Evolutionary conservation across 2,797 vertebrate species (phyloP).

Genomic region (Rousettus madagascariensis): DNA sequence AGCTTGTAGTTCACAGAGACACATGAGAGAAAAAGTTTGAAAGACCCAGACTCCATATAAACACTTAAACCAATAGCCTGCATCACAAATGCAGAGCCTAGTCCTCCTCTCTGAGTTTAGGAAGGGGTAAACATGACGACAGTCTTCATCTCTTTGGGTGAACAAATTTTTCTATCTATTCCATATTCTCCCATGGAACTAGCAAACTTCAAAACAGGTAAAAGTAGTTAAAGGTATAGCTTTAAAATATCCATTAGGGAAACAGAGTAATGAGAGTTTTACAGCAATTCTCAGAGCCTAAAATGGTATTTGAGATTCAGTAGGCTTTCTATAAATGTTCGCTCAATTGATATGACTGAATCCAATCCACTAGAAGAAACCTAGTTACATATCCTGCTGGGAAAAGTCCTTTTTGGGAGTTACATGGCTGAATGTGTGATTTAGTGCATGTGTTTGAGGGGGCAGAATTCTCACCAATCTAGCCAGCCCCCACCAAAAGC

Average conservation of each 20-base stretch:
- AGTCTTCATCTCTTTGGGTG: not conserved
- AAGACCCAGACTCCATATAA: not conserved
- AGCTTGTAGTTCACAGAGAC: not conserved
- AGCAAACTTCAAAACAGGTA: not conserved
- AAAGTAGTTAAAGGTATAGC: not conserved
- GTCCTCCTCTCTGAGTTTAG: not conserved
- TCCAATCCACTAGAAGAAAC: not conserved
- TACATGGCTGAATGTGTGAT: not conserved
- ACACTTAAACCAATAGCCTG: not conserved
- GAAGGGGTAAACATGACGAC: not conserved
- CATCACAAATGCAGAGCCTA: fast-evolving
- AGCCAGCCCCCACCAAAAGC: not conserved
- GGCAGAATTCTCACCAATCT: not conserved
- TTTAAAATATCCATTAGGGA: not conserved
- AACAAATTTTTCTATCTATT: not conserved
- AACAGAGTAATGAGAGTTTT: not conserved
- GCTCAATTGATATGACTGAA: slow-evolving; percentile 24
- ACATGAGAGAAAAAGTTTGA: not conserved
- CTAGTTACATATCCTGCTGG: not conserved
- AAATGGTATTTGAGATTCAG: not conserved
- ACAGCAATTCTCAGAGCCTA: not conserved
- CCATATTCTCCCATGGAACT: not conserved
- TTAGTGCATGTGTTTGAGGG: not conserved
- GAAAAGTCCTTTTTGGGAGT: not conserved
- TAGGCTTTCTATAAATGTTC: not conserved